Conservation (phyloP, 2,113 vertebrate genomes). For the Egretta garzetta region DNA sequence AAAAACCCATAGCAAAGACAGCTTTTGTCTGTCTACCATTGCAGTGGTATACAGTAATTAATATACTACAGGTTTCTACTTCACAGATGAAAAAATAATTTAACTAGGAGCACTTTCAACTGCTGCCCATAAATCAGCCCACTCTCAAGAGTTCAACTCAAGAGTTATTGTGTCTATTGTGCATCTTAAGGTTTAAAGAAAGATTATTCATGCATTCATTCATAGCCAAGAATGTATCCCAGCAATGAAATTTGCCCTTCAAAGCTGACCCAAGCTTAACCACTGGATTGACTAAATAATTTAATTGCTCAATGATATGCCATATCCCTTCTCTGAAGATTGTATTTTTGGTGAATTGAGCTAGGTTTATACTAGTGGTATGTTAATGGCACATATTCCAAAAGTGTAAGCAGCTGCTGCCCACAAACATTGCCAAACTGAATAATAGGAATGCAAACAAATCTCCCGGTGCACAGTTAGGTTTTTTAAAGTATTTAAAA, state of each 20-base stretch:
- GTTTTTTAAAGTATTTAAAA: conserved; percentile 24
- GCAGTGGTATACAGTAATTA: conserved; percentile 65
- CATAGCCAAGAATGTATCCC: conserved; percentile 64
- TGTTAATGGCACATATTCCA: conserved; percentile 7
- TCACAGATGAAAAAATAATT: conserved; percentile 61
- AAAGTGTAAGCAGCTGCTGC: conserved; percentile 30
- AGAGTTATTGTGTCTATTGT: conserved; percentile 68
- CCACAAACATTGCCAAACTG: conserved; percentile 13
- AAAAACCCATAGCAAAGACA: conserved; percentile 21
- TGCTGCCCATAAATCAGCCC: conserved; percentile 66
- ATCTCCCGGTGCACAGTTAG: not conserved
- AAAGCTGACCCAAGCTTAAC: conserved; percentile 57
- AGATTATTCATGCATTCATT: conserved; percentile 72
- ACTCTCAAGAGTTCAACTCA: conserved; percentile 66
- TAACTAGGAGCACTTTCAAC: conserved; percentile 67
- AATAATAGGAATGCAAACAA: conserved; percentile 19
- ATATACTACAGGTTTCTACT: conserved; percentile 68
- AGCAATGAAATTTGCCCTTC: conserved; percentile 63
- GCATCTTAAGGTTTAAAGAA: conserved; percentile 70
- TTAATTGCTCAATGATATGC: conserved; percentile 40
- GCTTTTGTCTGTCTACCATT: conserved; percentile 49
- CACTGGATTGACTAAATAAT: conserved; percentile 47
- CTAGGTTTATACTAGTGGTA: not conserved
- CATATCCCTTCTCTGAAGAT: conserved; percentile 13
- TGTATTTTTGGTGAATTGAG: not conserved